These are phyloP conservation scores for Lordiphosa andalusiaca DNA, from an alignment of 2,888 invertebrate genomes.

Conservation along the genomic window DNA sequence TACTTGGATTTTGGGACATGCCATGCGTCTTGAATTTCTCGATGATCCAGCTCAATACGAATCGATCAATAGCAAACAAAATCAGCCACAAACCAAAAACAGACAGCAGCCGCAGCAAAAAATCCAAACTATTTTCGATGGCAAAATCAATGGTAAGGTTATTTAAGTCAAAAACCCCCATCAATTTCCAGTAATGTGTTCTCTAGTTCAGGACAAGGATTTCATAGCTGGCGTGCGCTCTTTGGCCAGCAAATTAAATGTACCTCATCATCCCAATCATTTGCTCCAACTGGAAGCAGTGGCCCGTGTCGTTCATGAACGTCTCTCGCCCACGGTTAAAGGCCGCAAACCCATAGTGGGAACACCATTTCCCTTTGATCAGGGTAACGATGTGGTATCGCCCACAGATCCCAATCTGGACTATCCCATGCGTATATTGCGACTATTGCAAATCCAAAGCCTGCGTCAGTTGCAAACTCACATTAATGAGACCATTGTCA, in stretches of 20 bases:
- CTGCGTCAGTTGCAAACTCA: conserved; percentile 88
- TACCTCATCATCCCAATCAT: conserved; percentile 90
- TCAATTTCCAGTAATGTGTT: conserved; percentile 43
- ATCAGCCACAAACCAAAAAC: conserved; percentile 82
- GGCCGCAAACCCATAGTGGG: conserved; percentile 79
- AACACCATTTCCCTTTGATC: conserved; percentile 86
- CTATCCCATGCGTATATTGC: conserved; percentile 88
- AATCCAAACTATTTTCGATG: conserved; percentile 90
- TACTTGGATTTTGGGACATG: conserved; percentile 92
- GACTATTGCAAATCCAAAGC: conserved; percentile 85
- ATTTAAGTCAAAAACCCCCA: too few species aligned
- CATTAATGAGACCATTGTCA: conserved; percentile 96
- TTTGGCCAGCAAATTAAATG: conserved; percentile 89
- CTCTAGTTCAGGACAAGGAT: conserved; percentile 88
- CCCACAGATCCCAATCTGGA: conserved; percentile 85
- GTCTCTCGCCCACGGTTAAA: conserved; percentile 83
- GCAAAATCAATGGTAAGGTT: conserved; percentile 88
- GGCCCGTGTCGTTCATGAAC: conserved; percentile 83
- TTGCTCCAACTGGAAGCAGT: conserved; percentile 87
- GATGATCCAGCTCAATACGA: conserved; percentile 88
- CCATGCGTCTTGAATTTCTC: conserved; percentile 90
- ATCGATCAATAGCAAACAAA: conserved; percentile 83
- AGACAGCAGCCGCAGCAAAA: conserved; percentile 75
- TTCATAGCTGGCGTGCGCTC: conserved; percentile 91
- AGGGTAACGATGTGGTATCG: conserved; percentile 82